phyloP scores from a whole-genome alignment of 2,797 vertebrate genomes.

The Sebastes oblongus region DNA sequence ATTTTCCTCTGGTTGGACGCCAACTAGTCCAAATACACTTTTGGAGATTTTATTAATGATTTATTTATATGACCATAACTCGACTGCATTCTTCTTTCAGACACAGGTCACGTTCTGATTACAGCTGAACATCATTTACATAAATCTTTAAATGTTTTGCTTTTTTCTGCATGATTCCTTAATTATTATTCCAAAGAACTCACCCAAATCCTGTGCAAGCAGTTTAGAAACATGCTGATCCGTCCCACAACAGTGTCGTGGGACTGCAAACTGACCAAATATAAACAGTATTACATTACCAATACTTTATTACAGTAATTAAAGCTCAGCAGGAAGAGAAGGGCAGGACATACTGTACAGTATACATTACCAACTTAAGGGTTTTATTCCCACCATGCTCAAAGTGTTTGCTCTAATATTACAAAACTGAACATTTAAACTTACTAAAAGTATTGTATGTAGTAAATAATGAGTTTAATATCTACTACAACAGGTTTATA shows the following conservation, averaged over 20 bases:
- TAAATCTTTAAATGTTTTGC: background rate
- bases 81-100: background rate
- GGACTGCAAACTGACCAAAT: no score
- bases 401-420: background rate
- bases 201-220: background rate
- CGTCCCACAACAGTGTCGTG: no score
- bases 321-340: background rate
- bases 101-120: background rate
- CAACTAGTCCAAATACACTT: background rate
- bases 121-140: background rate
- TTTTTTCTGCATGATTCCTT: background rate
- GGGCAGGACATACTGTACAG: no score
- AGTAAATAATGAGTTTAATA: no score
- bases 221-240: conserved; percentile 20
- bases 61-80: background rate
- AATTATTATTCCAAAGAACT: background rate
- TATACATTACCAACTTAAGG: background rate
- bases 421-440: background rate
- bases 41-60: no score
- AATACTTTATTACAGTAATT: background rate
- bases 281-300: no score
- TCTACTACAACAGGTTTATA: no score
- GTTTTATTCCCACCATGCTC: background rate
- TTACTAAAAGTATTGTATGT: no score
- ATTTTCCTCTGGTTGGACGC: background rate